Conservation (phyloP, 2,113 vertebrate species). For the Tenrec ecaudatus region DNA sequence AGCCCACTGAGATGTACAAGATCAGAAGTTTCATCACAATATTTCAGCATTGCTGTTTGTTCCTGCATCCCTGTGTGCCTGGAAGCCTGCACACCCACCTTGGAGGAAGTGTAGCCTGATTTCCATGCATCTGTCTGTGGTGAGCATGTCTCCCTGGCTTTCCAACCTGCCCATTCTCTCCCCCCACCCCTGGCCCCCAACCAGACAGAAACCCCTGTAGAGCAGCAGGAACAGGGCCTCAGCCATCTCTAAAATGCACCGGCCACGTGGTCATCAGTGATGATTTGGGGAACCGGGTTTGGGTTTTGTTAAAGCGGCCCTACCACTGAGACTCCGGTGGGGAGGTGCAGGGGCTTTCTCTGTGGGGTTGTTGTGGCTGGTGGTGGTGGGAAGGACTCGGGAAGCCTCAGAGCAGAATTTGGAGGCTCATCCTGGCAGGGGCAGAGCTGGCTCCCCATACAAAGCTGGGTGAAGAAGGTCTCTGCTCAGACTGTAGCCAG, state of each 20-base stretch:
- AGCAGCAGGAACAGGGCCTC: not conserved
- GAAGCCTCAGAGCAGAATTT: not conserved
- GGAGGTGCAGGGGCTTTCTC: not conserved
- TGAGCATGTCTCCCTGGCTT: not conserved
- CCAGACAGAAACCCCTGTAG: not conserved
- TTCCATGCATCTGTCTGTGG: not conserved
- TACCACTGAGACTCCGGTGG: too few relatives aligned
- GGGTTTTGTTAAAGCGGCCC: not conserved
- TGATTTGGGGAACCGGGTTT: not conserved
- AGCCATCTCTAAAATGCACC: not conserved
- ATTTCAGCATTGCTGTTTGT: not conserved
- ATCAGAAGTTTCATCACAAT: not conserved
- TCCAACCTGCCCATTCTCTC: not conserved
- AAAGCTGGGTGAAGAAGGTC: not conserved
- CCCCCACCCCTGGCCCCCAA: not conserved
- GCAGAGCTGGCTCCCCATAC: not conserved
- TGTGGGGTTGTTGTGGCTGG: not conserved
- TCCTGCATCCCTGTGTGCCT: not conserved
- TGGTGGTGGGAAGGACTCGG: not conserved
- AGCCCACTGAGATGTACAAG: not conserved
- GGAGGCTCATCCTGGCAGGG: too few relatives aligned
- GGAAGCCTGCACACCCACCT: not conserved
- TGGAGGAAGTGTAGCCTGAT: not conserved
- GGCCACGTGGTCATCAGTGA: not conserved
- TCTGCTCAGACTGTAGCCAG: not conserved